phyloP scores from a whole-genome alignment of 2,797 vertebrate species.

The Miichthys miiuy region DNA sequence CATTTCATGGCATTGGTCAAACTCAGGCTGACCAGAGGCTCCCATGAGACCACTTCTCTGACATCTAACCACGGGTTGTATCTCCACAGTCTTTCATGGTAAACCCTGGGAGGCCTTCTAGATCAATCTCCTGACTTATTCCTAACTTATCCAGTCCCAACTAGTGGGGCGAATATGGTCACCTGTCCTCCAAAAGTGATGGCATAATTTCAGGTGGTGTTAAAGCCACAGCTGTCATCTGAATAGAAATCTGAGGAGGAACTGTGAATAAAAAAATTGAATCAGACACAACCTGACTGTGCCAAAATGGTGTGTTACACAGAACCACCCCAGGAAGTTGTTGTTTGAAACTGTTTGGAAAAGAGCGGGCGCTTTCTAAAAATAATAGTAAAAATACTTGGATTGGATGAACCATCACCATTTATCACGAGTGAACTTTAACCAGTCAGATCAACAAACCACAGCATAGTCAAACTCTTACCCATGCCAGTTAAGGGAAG shows the following conservation, averaged over 20 bases:
- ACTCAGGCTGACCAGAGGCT: background rate
- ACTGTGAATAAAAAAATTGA: background rate
- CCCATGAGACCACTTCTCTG: background rate
- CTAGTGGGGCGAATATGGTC: background rate
- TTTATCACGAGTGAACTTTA: no score
- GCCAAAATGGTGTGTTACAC: no score
- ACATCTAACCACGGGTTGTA: slow-evolving; percentile 13
- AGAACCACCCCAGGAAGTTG: no score
- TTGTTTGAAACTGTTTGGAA: no score
- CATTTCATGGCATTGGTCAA: background rate
- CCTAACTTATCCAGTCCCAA: background rate
- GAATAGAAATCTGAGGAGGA: no score
- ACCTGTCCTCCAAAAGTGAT: background rate
- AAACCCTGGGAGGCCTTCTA: background rate
- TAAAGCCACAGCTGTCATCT: background rate
- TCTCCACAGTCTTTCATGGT: background rate
- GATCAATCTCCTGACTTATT: slow-evolving; percentile 13
- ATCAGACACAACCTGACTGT: background rate
- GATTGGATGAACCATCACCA: no score
- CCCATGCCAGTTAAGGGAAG: no score
- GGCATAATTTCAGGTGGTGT: background rate
- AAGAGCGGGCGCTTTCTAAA: no score
- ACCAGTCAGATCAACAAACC: no score
- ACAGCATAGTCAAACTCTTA: no score
- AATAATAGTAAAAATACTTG: no score